phyloP scores from a whole-genome alignment of 2,888 invertebrate species.

The Aphidoletes aphidimyza region DNA sequence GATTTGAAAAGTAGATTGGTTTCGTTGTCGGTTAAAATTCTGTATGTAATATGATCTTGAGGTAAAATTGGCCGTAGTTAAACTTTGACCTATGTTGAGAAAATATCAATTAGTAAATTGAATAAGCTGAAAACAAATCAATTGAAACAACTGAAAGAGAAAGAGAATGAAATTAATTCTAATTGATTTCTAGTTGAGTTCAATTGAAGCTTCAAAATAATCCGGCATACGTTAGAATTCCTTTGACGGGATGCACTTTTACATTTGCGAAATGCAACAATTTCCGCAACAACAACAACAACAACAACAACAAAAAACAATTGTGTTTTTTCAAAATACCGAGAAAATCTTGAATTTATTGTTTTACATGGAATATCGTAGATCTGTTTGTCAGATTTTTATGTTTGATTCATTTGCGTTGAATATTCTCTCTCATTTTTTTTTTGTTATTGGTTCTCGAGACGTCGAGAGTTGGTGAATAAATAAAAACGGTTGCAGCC shows the following conservation, averaged over 20 bases:
- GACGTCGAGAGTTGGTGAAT: not conserved
- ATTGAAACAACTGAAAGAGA: not conserved
- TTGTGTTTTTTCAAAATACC: not conserved
- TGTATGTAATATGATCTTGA: too few relatives aligned
- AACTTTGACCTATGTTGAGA: conserved; percentile 27
- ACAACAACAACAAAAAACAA: not conserved
- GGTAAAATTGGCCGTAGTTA: conserved; percentile 10
- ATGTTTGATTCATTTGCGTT: conserved; percentile 6
- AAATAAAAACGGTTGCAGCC: not conserved
- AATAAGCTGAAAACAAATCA: not conserved
- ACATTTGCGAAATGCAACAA: not conserved
- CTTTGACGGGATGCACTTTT: not conserved
- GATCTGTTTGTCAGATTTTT: conserved; percentile 22
- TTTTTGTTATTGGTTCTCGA: not conserved
- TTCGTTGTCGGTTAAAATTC: not conserved
- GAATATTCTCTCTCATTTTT: not conserved
- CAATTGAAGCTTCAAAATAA: not conserved
- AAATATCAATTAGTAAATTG: conserved; percentile 28
- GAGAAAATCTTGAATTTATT: not conserved
- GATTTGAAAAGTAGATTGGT: not conserved
- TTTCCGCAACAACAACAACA: not conserved
- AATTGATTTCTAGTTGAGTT: not conserved
- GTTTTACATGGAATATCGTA: not conserved
- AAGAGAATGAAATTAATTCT: not conserved
- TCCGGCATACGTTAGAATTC: not conserved